Evolutionary conservation across 2,797 vertebrate species (phyloP), one percentile per base, ranked within the genome.

Genomic region (Vireo griseus): DNA sequence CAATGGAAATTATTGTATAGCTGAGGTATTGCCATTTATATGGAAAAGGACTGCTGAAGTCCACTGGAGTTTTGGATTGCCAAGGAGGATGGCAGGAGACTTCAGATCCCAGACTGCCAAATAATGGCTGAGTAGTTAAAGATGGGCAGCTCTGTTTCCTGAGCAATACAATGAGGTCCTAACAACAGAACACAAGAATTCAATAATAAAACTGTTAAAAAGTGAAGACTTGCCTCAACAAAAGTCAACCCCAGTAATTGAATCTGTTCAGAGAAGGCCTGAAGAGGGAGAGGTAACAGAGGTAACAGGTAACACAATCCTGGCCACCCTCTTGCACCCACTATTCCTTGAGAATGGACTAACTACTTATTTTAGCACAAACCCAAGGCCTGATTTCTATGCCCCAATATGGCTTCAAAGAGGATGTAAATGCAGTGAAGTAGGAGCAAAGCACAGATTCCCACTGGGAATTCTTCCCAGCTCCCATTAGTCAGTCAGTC

Each of bases 211-310:
- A 73, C 13, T 24, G 15, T 51, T 67, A 8, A 89, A 77, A 92
- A 85, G 31, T 35, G 13, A 88, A 61, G 39, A 51, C 18, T 68
- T 74, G 67, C 12, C 45, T 85, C 29, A 71, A 31, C 26, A 88
- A 69, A 66, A 66, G 45, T 61, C 0, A 0, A 71, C 6, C 13
- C 13, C 54, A 31, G 24, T 73, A 79, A 50, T 0, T 47, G 26
- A 80, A 91, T 54, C 48, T 45, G 29, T 51, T 76, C 55, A 37
- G 51, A 91, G 40, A 28, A 28, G 25, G 42, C 29, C 62, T 5
- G 2, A 16, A 65, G 68, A 45, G 84, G 40, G 37, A 63, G 33
- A 59, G 5, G 16, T 20, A 48, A 69, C 2, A 47, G 11, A 16
- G 37, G 40, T 54, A 66, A 74, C 12, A 16, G 37, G 40, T 54